Evolutionary conservation across 1,140 invertebrate species (phyloP).

Genomic region (Cydia amplana): DNA sequence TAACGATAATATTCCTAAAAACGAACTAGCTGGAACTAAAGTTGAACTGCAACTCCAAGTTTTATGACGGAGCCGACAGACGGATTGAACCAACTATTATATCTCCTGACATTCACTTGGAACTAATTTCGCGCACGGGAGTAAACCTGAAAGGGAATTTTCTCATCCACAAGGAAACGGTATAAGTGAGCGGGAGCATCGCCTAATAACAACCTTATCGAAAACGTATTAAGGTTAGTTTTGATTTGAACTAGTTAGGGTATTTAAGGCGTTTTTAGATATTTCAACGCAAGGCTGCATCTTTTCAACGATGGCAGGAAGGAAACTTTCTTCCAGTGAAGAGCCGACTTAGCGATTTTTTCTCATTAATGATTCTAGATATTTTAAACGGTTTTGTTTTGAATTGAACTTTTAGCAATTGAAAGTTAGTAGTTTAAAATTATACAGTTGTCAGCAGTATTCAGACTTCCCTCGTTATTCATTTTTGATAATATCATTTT

Average conservation of each 20-base stretch:
- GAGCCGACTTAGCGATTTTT: constrained; percentile 15
- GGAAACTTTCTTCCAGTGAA: constrained; percentile 23
- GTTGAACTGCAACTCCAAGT: constrained; percentile 17
- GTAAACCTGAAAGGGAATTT: constrained; percentile 31
- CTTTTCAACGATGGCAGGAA: constrained; percentile 25
- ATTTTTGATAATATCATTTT: no score
- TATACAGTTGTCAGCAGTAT: no score
- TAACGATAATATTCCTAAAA: constrained; percentile 15
- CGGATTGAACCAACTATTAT: constrained; percentile 30
- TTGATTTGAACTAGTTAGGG: neutral
- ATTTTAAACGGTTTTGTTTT: constrained; percentile 21
- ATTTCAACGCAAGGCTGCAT: constrained; percentile 6
- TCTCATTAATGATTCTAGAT: constrained; percentile 31
- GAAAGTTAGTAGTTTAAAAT: neutral
- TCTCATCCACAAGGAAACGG: neutral
- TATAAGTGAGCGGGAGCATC: neutral
- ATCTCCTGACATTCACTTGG: constrained; percentile 28
- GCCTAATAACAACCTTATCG: neutral
- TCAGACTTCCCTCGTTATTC: no score
- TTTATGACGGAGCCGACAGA: constrained; percentile 18
- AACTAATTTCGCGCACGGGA: constrained; percentile 23
- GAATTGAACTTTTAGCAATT: neutral
- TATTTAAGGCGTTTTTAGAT: neutral
- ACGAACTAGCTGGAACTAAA: neutral
- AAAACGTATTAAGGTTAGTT: neutral